Evolutionary conservation across 1,140 invertebrate species (phyloP).

Genomic region (Calosoma granatense): DNA sequence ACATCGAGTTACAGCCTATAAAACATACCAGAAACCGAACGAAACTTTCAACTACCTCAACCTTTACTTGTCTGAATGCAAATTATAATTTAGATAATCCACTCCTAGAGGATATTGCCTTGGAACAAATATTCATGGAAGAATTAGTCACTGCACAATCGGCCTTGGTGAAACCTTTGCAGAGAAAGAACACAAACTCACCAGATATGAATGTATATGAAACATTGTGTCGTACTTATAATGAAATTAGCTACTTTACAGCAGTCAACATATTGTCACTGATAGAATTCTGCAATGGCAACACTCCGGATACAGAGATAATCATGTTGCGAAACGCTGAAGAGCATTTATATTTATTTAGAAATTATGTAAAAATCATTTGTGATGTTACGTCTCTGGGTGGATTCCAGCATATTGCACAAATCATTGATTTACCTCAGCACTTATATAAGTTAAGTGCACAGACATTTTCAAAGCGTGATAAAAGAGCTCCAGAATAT

Average conservation of each 20-base stretch:
- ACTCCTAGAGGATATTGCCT: background rate
- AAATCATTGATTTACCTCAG: conserved; percentile 47
- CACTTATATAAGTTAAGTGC: conserved; percentile 41
- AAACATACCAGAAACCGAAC: background rate
- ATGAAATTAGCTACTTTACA: conserved; percentile 57
- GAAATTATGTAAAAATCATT: conserved; percentile 51
- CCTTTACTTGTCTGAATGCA: background rate
- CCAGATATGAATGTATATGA: conserved; percentile 50
- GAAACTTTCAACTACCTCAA: background rate
- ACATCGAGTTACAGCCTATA: background rate
- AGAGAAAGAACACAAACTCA: conserved; percentile 43
- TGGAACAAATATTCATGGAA: conserved; percentile 58
- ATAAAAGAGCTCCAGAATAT: conserved; percentile 44
- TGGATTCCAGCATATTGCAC: conserved; percentile 57
- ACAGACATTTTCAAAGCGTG: conserved; percentile 43
- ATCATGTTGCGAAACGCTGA: conserved; percentile 58
- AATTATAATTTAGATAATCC: background rate
- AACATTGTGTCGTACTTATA: conserved; percentile 52
- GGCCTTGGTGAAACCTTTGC: conserved; percentile 49
- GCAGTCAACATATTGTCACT: conserved; percentile 55
- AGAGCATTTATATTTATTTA: conserved; percentile 61
- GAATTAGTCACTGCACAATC: conserved; percentile 52
- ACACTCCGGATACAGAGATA: conserved; percentile 53
- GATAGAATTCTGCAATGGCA: conserved; percentile 51
- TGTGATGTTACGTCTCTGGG: conserved; percentile 44